These are phyloP conservation scores for Cataglyphis altisquamis DNA, from an alignment of 2,888 invertebrate species.

Conservation along the genomic window DNA sequence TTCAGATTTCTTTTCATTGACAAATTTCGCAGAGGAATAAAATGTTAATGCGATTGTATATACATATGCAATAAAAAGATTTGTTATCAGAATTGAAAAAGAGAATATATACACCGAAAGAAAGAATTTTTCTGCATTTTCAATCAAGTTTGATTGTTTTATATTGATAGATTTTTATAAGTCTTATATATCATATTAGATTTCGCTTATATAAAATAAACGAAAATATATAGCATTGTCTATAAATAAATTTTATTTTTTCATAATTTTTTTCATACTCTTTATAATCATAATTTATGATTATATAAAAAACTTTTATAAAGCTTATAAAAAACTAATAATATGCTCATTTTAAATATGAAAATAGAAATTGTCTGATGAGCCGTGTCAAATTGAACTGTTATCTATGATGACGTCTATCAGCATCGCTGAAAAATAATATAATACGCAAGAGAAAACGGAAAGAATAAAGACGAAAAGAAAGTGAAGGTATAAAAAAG, in stretches of 20 bases:
- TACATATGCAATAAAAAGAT: neutral
- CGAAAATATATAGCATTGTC: neutral
- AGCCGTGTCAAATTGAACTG: constrained; percentile 1
- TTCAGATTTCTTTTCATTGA: constrained; percentile 9
- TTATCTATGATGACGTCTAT: constrained; percentile 1
- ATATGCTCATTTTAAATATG: neutral
- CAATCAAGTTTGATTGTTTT: neutral
- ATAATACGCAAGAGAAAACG: constrained; percentile 7
- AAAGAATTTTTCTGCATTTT: neutral
- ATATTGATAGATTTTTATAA: neutral
- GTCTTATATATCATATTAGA: neutral
- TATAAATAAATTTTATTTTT: neutral
- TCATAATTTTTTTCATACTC: no score
- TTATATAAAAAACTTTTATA: neutral
- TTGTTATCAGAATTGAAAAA: constrained; percentile 12
- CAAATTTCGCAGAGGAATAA: neutral
- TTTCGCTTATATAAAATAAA: neutral
- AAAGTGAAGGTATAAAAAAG: constrained; percentile 14
- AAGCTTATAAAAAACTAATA: neutral
- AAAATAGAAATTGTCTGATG: neutral
- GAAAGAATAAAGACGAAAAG: constrained; percentile 20
- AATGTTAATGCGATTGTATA: neutral
- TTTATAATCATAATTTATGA: neutral
- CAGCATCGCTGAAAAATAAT: constrained; percentile 7
- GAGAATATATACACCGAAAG: neutral